These are phyloP conservation scores for Pseudocheirus occidentalis DNA, from an alignment of 2,797 vertebrate species.

Conservation along the genomic window DNA sequence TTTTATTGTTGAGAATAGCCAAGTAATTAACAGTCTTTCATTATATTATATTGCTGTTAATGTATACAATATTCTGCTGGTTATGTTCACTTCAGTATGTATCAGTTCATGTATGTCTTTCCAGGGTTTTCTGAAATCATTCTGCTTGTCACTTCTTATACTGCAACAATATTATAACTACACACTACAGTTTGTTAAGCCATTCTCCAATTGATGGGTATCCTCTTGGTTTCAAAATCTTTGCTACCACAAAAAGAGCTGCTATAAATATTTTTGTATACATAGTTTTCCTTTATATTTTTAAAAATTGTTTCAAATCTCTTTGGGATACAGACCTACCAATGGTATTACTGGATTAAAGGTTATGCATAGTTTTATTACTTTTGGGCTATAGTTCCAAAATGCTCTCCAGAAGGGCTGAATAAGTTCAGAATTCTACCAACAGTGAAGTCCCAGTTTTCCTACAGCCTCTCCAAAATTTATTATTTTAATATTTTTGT, in stretches of 20 bases:
- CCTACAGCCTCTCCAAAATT: not conserved
- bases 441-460: not conserved
- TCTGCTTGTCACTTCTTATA: not conserved
- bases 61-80: not conserved
- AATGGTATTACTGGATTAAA: not conserved
- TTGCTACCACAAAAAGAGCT: not conserved
- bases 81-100: not conserved
- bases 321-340: not conserved
- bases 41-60: not conserved
- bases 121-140: not conserved
- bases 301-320: not conserved
- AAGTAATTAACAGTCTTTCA: not conserved
- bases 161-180: not conserved
- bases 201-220: rapidly evolving
- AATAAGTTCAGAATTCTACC: not conserved
- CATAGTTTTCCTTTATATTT: not conserved
- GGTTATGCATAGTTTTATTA: not conserved
- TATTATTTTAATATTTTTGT: not conserved
- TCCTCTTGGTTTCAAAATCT: not conserved
- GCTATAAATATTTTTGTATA: not conserved
- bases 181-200: not conserved
- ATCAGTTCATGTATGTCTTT: not conserved
- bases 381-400: not conserved
- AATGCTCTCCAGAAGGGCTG: not conserved
- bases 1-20: not conserved